Conservation (phyloP, 92 coral and sea anemone species). For the Metridium senile region DNA sequence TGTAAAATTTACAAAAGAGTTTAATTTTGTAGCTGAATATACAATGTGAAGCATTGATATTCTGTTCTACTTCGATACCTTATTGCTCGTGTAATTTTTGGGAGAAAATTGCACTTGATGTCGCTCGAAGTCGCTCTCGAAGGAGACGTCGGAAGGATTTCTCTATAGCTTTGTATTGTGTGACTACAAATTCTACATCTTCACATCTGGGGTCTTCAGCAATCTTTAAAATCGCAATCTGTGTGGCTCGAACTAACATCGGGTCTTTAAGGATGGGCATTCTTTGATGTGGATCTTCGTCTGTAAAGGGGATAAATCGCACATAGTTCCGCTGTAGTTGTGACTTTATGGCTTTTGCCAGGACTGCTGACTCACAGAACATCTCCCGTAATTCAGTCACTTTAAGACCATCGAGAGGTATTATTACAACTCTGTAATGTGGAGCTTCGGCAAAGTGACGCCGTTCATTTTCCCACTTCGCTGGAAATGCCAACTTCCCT, state of each 20-base stretch:
- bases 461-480: not conserved
- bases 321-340: not conserved
- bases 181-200: slow-evolving; percentile 10
- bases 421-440: not conserved
- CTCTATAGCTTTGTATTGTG: not conserved
- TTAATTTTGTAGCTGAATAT: too few species aligned
- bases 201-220: not conserved
- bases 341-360: too few species aligned
- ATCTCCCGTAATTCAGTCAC: not conserved
- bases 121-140: not conserved
- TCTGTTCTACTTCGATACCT: not conserved
- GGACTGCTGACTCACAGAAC: not conserved
- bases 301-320: not conserved
- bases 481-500: not conserved
- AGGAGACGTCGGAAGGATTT: not conserved
- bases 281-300: slow-evolving; percentile 4
- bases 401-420: not conserved
- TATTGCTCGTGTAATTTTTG: not conserved
- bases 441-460: not conserved
- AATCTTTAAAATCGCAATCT: slow-evolving; percentile 2
- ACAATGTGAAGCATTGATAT: too few species aligned
- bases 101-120: not conserved
- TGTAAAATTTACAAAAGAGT: not conserved
- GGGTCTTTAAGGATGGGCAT: slow-evolving; percentile 21
- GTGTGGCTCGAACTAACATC: slow-evolving; percentile 9